Conservation (phyloP, 2,113 vertebrate species). For the Cyanoderma ruficeps region DNA sequence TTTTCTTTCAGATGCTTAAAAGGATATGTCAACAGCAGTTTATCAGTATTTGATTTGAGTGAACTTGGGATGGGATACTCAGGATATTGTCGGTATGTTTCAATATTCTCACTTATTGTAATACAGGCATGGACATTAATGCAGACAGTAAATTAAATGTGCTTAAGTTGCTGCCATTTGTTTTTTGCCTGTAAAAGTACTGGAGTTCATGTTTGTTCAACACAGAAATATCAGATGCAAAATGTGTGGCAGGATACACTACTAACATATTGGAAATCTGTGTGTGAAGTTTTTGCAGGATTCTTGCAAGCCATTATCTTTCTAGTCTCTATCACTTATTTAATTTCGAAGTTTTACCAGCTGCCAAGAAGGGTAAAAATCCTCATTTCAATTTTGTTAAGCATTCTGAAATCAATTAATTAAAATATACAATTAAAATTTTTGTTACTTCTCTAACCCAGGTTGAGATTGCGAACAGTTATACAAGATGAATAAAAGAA, state of each 20-base stretch:
- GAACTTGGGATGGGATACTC: conserved; percentile 80
- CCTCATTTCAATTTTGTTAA: not conserved
- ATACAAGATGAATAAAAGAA: not conserved
- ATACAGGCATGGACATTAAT: not conserved
- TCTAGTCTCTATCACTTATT: not conserved
- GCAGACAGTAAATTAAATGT: not conserved
- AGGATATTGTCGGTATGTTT: conserved; percentile 86
- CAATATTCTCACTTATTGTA: fast-evolving
- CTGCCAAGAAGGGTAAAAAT: not conserved
- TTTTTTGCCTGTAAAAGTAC: not conserved
- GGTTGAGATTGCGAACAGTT: not conserved
- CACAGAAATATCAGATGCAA: not conserved
- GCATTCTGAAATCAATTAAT: not conserved
- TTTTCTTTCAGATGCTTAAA: conserved; percentile 83
- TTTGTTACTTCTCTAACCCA: not conserved
- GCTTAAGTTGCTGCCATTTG: not conserved
- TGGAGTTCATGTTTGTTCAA: not conserved
- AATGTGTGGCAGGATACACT: not conserved
- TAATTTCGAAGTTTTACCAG: not conserved
- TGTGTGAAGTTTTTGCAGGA: not conserved
- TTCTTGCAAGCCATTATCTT: not conserved
- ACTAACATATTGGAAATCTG: not conserved
- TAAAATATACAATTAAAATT: not conserved
- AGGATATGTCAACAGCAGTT: conserved; percentile 96
- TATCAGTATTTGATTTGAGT: conserved; percentile 91